Base-by-base conservation (phyloP, 2,113 vertebrate genomes). In the Hippocampus zosterae region DNA sequence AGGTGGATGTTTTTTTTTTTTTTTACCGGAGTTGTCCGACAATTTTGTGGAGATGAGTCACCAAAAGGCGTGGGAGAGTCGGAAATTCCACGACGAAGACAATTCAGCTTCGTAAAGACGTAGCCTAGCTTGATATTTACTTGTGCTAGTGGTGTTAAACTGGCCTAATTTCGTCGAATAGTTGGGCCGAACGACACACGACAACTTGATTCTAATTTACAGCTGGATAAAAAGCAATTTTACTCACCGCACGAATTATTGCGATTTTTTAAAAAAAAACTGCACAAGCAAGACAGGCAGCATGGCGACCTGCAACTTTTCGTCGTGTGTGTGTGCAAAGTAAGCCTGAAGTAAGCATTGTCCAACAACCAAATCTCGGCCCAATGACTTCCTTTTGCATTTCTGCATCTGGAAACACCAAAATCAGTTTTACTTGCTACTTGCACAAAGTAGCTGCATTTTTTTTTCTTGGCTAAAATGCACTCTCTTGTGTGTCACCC, bases 211-310 rank as follows among this genome's bases (percentile, higher is more conserved):
- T 66, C 92, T 93, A 86, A 88, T 96, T 95, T 94, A 94, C 91
- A 88, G 80, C 46, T 73, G 70, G 29, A 70, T 89, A 86, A 84
- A 83, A 5, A 63, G 23, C 11, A 66, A 65, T 78, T 91, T 70
- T 79, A 73, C 1, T 19, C 1, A 48, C 68, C 48, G 23, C 21
- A 83, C 53, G 91, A 94, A 93, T 95, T 94, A 90, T 91, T 72
- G 90, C 87, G 77, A 91, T 90, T 95, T 95, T 94, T 85, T 85
- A 92, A 85, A 5, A 91, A 5, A 91, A 92, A 33, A 12, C 12
- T 50, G 13, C 57, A 71, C 46, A 18, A 8, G 23, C 42, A 41
- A 21, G 41, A 50, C 73, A 69, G 53, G 73, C 72, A 77, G 81
- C 74, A 67, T 71, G 79, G 40, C 76, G 75, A 29, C 73, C 23